A percentile compares a stretch with the other conserved stretches of the same genome.
Evolutionary conservation across 2,797 vertebrate genomes (phyloP).

Genomic region (Oophaga sylvatica): DNA sequence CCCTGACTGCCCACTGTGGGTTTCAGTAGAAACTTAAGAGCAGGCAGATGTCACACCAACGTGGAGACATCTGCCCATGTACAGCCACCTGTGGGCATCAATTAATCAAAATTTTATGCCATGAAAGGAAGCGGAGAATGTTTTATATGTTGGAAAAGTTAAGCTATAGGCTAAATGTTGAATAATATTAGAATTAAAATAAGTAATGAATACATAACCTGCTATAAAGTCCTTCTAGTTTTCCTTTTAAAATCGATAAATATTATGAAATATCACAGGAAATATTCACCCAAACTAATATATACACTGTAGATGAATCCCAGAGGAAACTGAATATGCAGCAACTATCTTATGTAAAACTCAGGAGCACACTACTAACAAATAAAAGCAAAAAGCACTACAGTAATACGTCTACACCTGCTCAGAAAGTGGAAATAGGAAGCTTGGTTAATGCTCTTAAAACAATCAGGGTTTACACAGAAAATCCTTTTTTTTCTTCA

Average conservation of each 20-base stretch:
- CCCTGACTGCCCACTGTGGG: neutral
- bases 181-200: neutral
- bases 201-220: too few species aligned
- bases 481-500: too few species aligned
- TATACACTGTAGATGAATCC: neutral
- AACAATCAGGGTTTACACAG: too few species aligned
- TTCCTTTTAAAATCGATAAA: neutral
- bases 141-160: neutral
- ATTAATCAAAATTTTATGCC: conserved; percentile 17
- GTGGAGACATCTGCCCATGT: neutral
- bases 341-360: too few species aligned
- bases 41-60: conserved; percentile 9
- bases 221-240: neutral
- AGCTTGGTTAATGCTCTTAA: too few species aligned
- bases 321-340: too few species aligned
- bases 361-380: too few species aligned
- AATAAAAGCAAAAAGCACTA: too few species aligned
- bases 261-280: neutral
- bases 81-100: neutral
- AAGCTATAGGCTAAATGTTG: neutral
- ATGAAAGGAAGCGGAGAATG: neutral
- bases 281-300: neutral
- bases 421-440: too few species aligned
- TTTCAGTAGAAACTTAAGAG: neutral
- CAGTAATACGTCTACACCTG: too few species aligned